These are phyloP conservation scores for Danionella cerebrum DNA, from an alignment of 2,113 vertebrate genomes.

Conservation along the genomic window DNA sequence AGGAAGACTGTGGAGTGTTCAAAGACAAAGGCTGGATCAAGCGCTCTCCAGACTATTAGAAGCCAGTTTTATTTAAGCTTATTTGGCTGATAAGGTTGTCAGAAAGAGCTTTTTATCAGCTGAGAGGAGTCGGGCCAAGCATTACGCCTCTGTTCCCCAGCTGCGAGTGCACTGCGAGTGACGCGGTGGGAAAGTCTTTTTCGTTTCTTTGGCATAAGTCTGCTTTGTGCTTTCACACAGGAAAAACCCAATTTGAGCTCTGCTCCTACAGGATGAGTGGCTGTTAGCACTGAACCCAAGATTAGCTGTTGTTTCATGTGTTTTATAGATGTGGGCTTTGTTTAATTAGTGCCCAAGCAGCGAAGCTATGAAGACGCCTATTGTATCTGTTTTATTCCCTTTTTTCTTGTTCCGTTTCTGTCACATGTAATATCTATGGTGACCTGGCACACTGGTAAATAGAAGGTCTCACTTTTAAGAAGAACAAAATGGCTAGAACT, in stretches of 20 bases:
- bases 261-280: slow-evolving; percentile 9
- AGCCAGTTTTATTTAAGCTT: slow-evolving; percentile 56
- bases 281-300: slow-evolving; percentile 10
- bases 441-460: too few relatives aligned
- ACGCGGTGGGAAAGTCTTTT: slow-evolving; percentile 51
- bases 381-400: too few relatives aligned
- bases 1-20: slow-evolving; percentile 49
- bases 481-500: too few relatives aligned
- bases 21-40: slow-evolving; percentile 56
- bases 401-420: too few relatives aligned
- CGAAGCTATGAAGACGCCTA: too few relatives aligned
- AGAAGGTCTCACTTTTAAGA: too few relatives aligned
- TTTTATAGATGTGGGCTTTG: slow-evolving; percentile 7
- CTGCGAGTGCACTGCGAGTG: slow-evolving; percentile 23
- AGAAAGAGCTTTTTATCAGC: slow-evolving; percentile 52
- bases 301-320: background rate
- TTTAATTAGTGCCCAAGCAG: too few relatives aligned
- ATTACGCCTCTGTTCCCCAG: slow-evolving; percentile 41
- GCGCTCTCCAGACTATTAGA: slow-evolving; percentile 54
- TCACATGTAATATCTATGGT: too few relatives aligned
- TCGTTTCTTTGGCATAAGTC: too few relatives aligned
- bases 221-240: slow-evolving; percentile 42
- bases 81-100: slow-evolving; percentile 57
- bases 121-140: slow-evolving; percentile 34
- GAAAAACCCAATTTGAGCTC: slow-evolving; percentile 35